phyloP scores from a whole-genome alignment of 2,113 vertebrate genomes.

The Galbula dea region DNA sequence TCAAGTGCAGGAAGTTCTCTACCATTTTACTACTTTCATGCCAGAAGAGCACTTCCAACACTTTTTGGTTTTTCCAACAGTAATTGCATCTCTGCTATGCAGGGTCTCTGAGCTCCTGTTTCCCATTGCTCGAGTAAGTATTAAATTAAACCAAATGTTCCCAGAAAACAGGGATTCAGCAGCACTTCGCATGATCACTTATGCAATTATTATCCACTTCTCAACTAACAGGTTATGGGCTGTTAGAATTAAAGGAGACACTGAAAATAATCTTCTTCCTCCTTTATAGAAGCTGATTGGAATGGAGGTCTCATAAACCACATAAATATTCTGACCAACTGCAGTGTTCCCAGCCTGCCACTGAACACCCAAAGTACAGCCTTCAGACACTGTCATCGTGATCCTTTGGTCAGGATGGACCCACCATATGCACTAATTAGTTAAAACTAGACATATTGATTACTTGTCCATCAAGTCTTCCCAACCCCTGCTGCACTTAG shows the following conservation, averaged over 20 bases:
- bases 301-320: background rate
- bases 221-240: background rate
- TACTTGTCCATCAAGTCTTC: background rate
- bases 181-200: background rate
- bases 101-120: background rate
- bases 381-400: background rate
- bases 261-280: background rate
- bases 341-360: background rate
- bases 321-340: background rate
- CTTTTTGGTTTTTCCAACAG: background rate
- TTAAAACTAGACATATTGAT: background rate
- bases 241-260: background rate
- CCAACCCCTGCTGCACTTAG: background rate
- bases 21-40: background rate
- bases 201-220: background rate
- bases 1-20: background rate
- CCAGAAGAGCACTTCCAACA: background rate
- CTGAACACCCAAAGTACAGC: background rate
- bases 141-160: background rate
- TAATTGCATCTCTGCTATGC: background rate
- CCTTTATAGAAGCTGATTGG: background rate
- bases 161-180: background rate
- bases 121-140: background rate
- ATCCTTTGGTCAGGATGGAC: background rate
- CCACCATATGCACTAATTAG: background rate